Evolutionary conservation across 2,797 vertebrate species (phyloP).

Genomic region (Lagothrix lagotricha): DNA sequence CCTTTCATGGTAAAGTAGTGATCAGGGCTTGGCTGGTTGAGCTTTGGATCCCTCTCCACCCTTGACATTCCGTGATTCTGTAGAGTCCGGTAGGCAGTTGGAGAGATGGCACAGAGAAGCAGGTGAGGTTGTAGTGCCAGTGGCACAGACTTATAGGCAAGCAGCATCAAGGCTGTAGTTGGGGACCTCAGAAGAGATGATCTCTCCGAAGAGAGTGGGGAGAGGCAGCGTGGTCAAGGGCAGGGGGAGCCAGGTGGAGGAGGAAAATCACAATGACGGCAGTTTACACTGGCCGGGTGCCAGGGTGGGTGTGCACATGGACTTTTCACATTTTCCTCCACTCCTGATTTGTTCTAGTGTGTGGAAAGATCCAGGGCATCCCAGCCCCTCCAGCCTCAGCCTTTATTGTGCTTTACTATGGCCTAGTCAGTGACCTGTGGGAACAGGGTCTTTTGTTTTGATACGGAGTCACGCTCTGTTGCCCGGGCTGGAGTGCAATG

Average conservation of each 20-base stretch:
- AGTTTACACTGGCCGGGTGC: fast-evolving
- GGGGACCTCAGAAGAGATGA: background rate
- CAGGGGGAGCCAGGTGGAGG: background rate
- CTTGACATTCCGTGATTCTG: conserved; percentile 37
- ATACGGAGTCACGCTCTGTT: too few species aligned
- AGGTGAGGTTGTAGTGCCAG: background rate
- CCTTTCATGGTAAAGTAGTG: fast-evolving
- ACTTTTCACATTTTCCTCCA: background rate
- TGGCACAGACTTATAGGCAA: fast-evolving
- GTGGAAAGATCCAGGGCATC: background rate
- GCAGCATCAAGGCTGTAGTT: fast-evolving
- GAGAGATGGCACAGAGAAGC: conserved; percentile 39
- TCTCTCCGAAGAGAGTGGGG: background rate
- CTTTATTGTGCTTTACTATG: fast-evolving
- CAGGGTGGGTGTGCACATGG: fast-evolving
- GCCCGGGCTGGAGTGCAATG: too few species aligned
- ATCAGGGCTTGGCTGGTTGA: fast-evolving
- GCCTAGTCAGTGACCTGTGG: background rate
- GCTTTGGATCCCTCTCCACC: background rate
- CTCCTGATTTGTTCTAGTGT: background rate
- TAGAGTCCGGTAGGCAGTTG: conserved; percentile 67
- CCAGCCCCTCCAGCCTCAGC: background rate
- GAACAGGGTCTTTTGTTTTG: background rate
- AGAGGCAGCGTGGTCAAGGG: background rate
- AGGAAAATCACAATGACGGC: background rate